Conservation (phyloP, 2,113 vertebrate species). For the Trichomycterus rosablanca region DNA sequence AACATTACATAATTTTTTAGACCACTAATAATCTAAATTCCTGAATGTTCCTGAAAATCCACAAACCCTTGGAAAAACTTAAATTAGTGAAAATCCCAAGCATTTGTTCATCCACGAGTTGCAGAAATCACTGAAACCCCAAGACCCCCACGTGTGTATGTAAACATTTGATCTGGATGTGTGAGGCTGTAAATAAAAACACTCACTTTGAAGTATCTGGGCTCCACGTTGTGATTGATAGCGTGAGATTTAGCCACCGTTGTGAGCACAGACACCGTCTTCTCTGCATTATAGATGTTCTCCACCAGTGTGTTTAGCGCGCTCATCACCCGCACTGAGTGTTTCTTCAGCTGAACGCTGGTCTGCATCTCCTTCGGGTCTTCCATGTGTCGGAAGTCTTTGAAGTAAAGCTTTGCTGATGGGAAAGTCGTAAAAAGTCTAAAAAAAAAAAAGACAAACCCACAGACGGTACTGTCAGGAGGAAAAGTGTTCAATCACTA, state of each 20-base stretch:
- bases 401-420: conserved; percentile 88
- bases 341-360: conserved; percentile 75
- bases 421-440: conserved; percentile 94
- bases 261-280: conserved; percentile 75
- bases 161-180: too few species aligned
- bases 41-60: too few species aligned
- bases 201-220: conserved; percentile 88
- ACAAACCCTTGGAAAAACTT: too few species aligned
- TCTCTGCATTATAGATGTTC: conserved; percentile 78
- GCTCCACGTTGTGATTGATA: conserved; percentile 88
- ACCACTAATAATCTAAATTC: too few species aligned
- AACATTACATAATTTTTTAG: too few species aligned
- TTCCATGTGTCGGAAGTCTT: conserved; percentile 77
- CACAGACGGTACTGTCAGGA: too few species aligned
- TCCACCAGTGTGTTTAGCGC: conserved; percentile 76
- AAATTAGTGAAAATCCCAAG: too few species aligned
- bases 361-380: conserved; percentile 61
- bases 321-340: conserved; percentile 74
- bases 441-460: conserved; percentile 30
- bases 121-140: too few species aligned
- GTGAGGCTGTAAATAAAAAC: too few species aligned
- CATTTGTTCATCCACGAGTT: too few species aligned
- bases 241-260: conserved; percentile 84
- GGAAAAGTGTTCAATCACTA: too few species aligned
- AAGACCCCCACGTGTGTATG: too few species aligned